Evolutionary conservation across 2,797 vertebrate species (phyloP).

Genomic region (Presbytis comata): DNA sequence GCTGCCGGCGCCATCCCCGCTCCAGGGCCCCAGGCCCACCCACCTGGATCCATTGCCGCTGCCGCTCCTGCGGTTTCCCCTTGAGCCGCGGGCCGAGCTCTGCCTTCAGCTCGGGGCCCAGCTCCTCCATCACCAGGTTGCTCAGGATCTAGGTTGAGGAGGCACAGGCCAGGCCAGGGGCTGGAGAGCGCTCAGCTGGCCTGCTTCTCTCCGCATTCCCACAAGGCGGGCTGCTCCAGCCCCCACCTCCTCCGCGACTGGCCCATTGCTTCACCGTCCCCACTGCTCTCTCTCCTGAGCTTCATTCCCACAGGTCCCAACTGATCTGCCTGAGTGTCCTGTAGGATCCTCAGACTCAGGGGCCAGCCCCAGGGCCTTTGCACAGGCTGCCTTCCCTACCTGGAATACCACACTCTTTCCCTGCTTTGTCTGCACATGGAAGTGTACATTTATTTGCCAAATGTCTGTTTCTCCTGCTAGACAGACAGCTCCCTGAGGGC

Average conservation of each 20-base stretch:
- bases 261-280: not conserved
- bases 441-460: not conserved
- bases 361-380: not conserved
- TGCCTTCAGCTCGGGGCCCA: constrained; percentile 90
- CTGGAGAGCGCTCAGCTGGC: fast-evolving
- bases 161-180: not conserved
- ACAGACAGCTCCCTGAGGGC: not conserved
- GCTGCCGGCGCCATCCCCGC: fast-evolving
- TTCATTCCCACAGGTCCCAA: not conserved
- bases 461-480: not conserved
- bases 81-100: constrained; percentile 91
- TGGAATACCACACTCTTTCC: fast-evolving
- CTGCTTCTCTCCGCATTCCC: fast-evolving
- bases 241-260: not conserved
- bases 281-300: not conserved
- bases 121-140: constrained; percentile 97
- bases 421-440: fast-evolving
- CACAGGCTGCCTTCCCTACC: not conserved
- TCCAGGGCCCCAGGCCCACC: constrained; percentile 26
- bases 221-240: not conserved
- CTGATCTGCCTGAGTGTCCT: not conserved
- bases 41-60: constrained; percentile 96
- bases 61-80: constrained; percentile 94
- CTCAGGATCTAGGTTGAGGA: constrained; percentile 89
- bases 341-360: not conserved